These are phyloP conservation scores for Plecturocebus donacophilus DNA, from an alignment of 2,113 vertebrate species.

Conservation along the genomic window DNA sequence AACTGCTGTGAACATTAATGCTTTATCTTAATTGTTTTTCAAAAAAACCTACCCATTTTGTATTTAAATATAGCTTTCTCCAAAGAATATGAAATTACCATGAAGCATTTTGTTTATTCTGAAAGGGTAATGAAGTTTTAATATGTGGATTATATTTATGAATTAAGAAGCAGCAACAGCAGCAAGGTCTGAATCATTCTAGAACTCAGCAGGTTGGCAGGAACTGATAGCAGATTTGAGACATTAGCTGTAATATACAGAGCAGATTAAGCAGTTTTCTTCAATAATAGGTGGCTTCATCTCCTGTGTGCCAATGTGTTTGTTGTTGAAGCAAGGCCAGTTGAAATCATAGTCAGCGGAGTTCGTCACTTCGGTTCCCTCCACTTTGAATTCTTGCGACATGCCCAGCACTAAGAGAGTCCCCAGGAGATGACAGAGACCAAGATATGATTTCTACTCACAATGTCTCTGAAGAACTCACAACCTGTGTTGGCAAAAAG, in stretches of 20 bases:
- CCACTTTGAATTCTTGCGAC: not conserved
- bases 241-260: conserved; percentile 39
- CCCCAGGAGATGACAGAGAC: not conserved
- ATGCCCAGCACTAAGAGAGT: not conserved
- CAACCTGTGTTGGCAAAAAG: not conserved
- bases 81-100: not conserved
- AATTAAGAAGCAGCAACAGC: not conserved
- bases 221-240: not conserved
- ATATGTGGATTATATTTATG: conserved; percentile 2
- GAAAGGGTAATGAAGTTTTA: conserved; percentile 5
- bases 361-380: not conserved
- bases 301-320: conserved; percentile 27
- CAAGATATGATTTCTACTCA: not conserved
- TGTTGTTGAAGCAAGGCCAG: conserved; percentile 32
- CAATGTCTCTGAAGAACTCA: not conserved
- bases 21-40: conserved; percentile 13
- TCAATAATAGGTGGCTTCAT: conserved; percentile 11
- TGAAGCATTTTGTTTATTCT: conserved; percentile 1
- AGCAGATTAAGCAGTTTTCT: conserved; percentile 52
- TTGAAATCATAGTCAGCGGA: not conserved
- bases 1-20: not conserved
- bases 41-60: not conserved
- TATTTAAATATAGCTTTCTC: not conserved
- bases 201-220: conserved; percentile 38
- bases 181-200: conserved; percentile 49